A percentile compares a stretch with the other conserved stretches of the same genome.
Evolutionary conservation across 2,888 invertebrate species (phyloP).

Genomic region (Punctoribates punctum): DNA sequence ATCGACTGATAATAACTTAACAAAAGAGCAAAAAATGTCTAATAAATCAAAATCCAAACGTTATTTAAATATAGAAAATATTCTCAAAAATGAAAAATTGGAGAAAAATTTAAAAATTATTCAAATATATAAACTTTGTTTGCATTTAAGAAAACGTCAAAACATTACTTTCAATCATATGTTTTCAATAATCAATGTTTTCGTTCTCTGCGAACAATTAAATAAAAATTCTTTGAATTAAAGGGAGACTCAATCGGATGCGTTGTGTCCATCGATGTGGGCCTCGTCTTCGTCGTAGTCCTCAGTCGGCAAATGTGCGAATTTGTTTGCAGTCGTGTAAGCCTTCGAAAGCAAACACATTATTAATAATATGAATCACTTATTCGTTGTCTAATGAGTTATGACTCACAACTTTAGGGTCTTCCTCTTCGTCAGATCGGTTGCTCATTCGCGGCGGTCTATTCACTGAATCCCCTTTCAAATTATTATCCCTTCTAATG

Average conservation of each 20-base stretch:
- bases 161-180: background rate
- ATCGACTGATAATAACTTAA: conserved; percentile 17
- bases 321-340: conserved; percentile 20
- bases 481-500: background rate
- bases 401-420: background rate
- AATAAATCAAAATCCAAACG: background rate
- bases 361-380: too few relatives aligned
- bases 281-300: conserved; percentile 13
- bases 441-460: conserved; percentile 5
- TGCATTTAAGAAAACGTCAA: background rate
- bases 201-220: background rate
- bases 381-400: too few relatives aligned
- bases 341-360: too few relatives aligned
- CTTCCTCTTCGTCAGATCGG: background rate
- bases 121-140: background rate
- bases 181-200: background rate
- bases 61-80: background rate
- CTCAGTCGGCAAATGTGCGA: background rate
- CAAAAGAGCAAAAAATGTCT: background rate
- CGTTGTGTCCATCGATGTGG: background rate
- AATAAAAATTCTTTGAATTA: background rate
- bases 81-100: background rate
- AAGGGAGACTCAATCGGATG: background rate
- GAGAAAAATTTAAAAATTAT: background rate
- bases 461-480: background rate